A percentile compares a stretch with the other conserved stretches of the same genome.
Conservation (phyloP, 2,797 vertebrate genomes). For the Allobates femoralis region DNA sequence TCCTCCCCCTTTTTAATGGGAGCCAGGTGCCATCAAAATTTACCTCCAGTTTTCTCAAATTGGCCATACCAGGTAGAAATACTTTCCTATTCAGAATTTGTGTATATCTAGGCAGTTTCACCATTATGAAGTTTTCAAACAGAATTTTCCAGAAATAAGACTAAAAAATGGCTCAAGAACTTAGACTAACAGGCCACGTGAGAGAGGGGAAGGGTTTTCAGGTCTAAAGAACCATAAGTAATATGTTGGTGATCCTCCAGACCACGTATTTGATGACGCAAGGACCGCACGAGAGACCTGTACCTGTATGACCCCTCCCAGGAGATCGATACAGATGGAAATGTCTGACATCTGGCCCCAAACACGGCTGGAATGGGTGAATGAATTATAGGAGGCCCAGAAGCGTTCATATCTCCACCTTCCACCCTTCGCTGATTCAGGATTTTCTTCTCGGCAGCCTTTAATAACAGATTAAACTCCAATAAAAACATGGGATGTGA, state of each 20-base stretch:
- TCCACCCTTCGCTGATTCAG: conserved; percentile 41
- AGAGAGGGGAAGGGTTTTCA: too few relatives aligned
- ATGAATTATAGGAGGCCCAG: conserved; percentile 22
- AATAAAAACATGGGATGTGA: conserved; percentile 28
- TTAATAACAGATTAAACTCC: conserved; percentile 48
- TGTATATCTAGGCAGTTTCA: too few relatives aligned
- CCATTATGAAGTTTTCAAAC: too few relatives aligned
- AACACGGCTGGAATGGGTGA: neutral
- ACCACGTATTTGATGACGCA: neutral
- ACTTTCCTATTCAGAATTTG: too few relatives aligned
- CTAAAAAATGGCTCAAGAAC: too few relatives aligned
- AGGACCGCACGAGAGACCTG: neutral
- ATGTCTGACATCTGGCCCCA: neutral
- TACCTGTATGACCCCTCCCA: neutral
- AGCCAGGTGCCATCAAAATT: too few relatives aligned
- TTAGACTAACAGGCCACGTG: too few relatives aligned
- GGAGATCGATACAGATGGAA: conserved; percentile 1
- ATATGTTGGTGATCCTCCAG: neutral
- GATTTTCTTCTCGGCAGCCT: conserved; percentile 8
- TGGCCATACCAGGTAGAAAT: too few relatives aligned
- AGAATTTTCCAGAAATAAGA: too few relatives aligned
- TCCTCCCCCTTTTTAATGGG: too few relatives aligned
- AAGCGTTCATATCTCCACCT: conserved; percentile 1
- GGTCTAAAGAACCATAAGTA: neutral
- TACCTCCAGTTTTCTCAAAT: too few relatives aligned